These are phyloP conservation scores for Hirtodrosophila duncani DNA, from an alignment of 2,888 invertebrate species.

Conservation along the genomic window DNA sequence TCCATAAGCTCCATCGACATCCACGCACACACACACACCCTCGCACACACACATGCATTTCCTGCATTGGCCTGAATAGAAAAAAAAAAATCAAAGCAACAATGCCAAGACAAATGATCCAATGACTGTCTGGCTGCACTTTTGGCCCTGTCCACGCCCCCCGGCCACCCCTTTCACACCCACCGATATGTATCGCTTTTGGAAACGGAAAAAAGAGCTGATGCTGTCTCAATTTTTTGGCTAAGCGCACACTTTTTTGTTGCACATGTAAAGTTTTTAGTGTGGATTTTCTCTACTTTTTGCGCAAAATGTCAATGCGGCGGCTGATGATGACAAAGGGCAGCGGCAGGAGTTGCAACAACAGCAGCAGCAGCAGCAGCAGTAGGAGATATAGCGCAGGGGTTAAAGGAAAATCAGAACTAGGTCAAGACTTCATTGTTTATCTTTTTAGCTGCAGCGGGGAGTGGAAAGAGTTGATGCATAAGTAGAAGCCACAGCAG, in stretches of 20 bases:
- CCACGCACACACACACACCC: not conserved
- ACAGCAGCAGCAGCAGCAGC: too few species aligned
- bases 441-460: conserved; percentile 41
- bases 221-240: conserved; percentile 54
- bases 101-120: conserved; percentile 68
- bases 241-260: conserved; percentile 39
- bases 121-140: conserved; percentile 72
- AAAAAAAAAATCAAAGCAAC: conserved; percentile 44
- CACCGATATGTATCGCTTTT: not conserved
- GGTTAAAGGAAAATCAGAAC: conserved; percentile 43
- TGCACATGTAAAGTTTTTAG: conserved; percentile 65
- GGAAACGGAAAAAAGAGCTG: conserved; percentile 8
- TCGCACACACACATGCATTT: conserved; percentile 1
- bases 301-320: conserved; percentile 20
- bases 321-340: conserved; percentile 57
- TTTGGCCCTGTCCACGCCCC: conserved; percentile 33
- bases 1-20: conserved; percentile 38
- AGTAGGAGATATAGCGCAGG: too few species aligned
- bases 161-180: conserved; percentile 22
- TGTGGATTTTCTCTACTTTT: conserved; percentile 23
- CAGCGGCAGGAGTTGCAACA: too few species aligned
- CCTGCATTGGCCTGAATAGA: conserved; percentile 21
- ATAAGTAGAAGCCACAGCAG: too few species aligned
- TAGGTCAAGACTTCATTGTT: conserved; percentile 65
- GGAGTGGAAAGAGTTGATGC: not conserved